Percentiles rank a stretch among this genome's conserved stretches.
phyloP scores from a whole-genome alignment of 2,888 invertebrate species.

The Nomada fucata region DNA sequence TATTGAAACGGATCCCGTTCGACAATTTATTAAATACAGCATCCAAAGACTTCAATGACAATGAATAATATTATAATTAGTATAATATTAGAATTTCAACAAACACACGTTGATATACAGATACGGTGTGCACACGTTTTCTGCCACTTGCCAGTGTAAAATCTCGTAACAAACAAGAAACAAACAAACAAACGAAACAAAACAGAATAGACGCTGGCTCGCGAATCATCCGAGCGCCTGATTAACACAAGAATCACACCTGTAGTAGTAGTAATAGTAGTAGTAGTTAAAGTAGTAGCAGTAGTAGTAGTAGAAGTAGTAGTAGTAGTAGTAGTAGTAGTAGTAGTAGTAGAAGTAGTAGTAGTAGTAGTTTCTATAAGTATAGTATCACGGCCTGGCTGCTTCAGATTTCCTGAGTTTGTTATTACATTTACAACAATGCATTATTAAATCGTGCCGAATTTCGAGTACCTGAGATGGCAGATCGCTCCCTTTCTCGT shows the following conservation, averaged over 20 bases:
- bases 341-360: conserved; percentile 64
- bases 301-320: conserved; percentile 57
- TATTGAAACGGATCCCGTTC: conserved; percentile 2
- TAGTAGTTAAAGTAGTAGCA: conserved; percentile 71
- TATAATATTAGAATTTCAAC: background rate
- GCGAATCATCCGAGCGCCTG: conserved; percentile 44
- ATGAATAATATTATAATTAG: background rate
- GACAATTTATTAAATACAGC: background rate
- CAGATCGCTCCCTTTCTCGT: conserved; percentile 57
- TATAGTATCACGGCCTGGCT: conserved; percentile 84
- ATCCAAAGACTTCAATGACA: background rate
- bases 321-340: conserved; percentile 59
- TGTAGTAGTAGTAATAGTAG: conserved; percentile 54
- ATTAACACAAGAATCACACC: conserved; percentile 67
- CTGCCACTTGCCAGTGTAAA: conserved; percentile 70
- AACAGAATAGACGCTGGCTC: conserved; percentile 68
- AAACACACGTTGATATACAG: conserved; percentile 18
- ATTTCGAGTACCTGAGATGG: conserved; percentile 77
- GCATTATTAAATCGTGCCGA: conserved; percentile 73
- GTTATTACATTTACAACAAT: conserved; percentile 79
- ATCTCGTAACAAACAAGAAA: conserved; percentile 78
- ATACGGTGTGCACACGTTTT: conserved; percentile 48
- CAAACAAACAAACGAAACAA: conserved; percentile 76
- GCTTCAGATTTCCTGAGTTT: conserved; percentile 84
- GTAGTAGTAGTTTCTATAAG: conserved; percentile 79